phyloP scores from a whole-genome alignment of 2,888 invertebrate species.

The Heliconius cydno region DNA sequence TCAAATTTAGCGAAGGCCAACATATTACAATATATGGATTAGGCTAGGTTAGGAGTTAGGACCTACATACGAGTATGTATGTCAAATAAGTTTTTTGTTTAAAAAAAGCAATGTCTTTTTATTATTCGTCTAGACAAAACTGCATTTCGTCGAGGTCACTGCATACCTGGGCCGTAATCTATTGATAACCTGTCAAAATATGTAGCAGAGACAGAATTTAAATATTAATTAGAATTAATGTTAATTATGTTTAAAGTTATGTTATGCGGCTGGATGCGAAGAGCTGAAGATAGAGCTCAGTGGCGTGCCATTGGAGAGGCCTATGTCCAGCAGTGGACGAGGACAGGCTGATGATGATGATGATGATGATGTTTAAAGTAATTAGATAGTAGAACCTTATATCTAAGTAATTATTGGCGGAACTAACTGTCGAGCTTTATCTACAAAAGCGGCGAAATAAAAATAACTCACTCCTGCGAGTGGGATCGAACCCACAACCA shows the following conservation, averaged over 20 bases:
- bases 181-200: background rate
- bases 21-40: constrained; percentile 33
- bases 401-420: background rate
- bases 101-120: constrained; percentile 37
- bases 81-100: constrained; percentile 40
- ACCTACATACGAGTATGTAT: constrained; percentile 3
- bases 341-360: too few relatives aligned
- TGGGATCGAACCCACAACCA: too few relatives aligned
- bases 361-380: background rate
- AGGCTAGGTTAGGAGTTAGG: constrained; percentile 41
- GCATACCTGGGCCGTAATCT: constrained; percentile 39
- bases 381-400: background rate
- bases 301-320: too few relatives aligned
- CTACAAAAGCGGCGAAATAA: too few relatives aligned
- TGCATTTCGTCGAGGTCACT: constrained; percentile 63
- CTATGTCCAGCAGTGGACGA: too few relatives aligned
- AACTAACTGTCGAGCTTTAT: too few relatives aligned
- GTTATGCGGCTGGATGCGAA: too few relatives aligned
- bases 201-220: background rate
- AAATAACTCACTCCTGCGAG: too few relatives aligned
- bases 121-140: constrained; percentile 66
- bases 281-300: too few relatives aligned
- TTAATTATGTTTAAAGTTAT: background rate
- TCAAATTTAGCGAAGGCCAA: constrained; percentile 35
- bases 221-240: background rate